These are phyloP conservation scores for Stenurella melanura DNA, from an alignment of 2,888 invertebrate genomes.

Conservation along the genomic window DNA sequence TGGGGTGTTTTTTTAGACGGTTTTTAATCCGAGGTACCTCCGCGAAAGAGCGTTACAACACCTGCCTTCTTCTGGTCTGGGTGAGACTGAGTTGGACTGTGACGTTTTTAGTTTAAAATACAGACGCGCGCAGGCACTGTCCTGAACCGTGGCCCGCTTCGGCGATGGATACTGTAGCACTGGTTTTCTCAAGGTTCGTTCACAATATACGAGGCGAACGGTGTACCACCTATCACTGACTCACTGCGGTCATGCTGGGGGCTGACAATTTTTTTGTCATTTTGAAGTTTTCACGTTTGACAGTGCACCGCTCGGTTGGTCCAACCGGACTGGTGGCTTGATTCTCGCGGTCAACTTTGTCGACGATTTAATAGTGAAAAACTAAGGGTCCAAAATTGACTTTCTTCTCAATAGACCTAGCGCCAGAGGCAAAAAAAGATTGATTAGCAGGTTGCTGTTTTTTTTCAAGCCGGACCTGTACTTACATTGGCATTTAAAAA, in stretches of 20 bases:
- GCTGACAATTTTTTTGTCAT: not conserved
- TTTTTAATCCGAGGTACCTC: constrained; percentile 40
- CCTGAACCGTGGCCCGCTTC: constrained; percentile 9
- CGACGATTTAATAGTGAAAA: no score
- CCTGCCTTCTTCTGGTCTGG: constrained; percentile 30
- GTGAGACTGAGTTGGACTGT: constrained; percentile 39
- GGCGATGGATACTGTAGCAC: not conserved
- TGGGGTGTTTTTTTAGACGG: constrained; percentile 30
- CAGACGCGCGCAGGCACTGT: constrained; percentile 38
- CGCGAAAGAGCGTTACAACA: constrained; percentile 29
- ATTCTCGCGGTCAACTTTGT: not conserved
- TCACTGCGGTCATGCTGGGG: not conserved
- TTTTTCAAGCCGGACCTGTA: no score
- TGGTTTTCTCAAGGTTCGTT: constrained; percentile 30
- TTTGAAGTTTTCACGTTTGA: not conserved
- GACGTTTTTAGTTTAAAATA: constrained; percentile 32
- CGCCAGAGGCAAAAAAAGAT: no score
- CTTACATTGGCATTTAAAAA: no score
- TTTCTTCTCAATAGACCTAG: no score
- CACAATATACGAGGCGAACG: constrained; percentile 14
- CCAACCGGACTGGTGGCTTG: not conserved
- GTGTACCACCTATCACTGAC: not conserved
- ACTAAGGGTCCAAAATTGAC: no score
- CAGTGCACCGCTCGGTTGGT: not conserved
- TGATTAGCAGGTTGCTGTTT: no score